phyloP scores from a whole-genome alignment of 2,113 vertebrate genomes.

The Aegithalos caudatus region DNA sequence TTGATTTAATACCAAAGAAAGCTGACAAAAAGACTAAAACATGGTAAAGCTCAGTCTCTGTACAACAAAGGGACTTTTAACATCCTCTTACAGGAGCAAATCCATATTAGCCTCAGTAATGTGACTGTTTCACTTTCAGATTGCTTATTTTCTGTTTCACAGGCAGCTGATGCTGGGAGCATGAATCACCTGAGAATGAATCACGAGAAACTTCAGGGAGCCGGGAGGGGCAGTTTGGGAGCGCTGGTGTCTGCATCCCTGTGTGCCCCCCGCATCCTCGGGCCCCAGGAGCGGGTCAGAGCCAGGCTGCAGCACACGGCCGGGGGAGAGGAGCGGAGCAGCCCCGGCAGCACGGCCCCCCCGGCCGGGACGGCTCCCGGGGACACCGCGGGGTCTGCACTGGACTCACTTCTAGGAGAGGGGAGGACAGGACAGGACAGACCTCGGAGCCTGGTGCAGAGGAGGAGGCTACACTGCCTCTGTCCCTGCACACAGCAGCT shows the following conservation, averaged over 20 bases:
- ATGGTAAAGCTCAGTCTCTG: background rate
- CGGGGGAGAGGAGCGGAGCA: background rate
- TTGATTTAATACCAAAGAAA: background rate
- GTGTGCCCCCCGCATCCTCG: rapidly evolving
- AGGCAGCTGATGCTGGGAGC: background rate
- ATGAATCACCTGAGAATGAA: background rate
- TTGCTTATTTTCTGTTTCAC: background rate
- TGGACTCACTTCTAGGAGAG: background rate
- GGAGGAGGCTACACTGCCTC: rapidly evolving
- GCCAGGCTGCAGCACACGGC: rapidly evolving
- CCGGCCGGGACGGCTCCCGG: rapidly evolving
- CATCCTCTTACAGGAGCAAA: background rate
- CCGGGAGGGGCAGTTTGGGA: rapidly evolving
- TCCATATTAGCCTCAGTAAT: background rate
- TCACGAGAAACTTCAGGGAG: background rate
- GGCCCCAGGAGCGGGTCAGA: rapidly evolving
- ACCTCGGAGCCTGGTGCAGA: background rate
- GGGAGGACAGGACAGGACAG: background rate
- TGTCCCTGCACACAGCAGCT: background rate
- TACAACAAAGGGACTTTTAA: background rate
- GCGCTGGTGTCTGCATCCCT: rapidly evolving
- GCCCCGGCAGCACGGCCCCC: background rate
- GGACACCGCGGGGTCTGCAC: rapidly evolving
- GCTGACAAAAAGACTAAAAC: background rate
- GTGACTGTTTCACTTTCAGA: background rate